phyloP scores from a whole-genome alignment of 1,140 invertebrate genomes.

The Trinorchestia longiramus region DNA sequence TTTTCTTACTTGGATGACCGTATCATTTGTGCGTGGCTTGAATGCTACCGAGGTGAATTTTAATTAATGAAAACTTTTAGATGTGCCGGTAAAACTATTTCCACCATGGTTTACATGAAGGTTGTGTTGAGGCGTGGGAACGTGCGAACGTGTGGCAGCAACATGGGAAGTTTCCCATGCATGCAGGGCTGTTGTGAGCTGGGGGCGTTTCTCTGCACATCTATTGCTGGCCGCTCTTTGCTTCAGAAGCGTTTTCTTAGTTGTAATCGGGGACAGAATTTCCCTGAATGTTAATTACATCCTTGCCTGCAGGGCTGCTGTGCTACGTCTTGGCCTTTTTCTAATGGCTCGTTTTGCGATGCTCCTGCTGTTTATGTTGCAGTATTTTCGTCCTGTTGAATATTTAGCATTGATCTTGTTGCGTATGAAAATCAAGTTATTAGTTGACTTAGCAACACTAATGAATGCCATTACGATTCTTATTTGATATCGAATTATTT shows the following conservation, averaged over 20 bases:
- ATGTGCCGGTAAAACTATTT: not conserved
- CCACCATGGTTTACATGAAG: not conserved
- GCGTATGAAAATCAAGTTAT: not conserved
- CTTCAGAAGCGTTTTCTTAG: not conserved
- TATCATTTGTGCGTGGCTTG: not conserved
- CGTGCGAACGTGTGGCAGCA: not conserved
- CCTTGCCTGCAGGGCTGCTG: not conserved
- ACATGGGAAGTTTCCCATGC: constrained; percentile 37
- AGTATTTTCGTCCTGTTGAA: not conserved
- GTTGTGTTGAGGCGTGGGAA: constrained; percentile 12
- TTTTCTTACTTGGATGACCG: not conserved
- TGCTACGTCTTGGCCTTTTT: not conserved
- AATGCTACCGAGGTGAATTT: not conserved
- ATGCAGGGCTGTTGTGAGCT: not conserved
- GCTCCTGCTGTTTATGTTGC: not conserved
- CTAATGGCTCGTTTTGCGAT: not conserved
- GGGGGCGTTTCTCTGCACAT: not conserved
- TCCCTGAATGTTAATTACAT: not conserved
- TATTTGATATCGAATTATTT: not conserved
- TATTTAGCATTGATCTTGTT: not conserved
- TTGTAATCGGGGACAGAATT: not conserved
- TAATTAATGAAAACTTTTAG: not conserved
- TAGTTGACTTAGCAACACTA: not conserved
- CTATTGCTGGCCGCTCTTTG: not conserved
- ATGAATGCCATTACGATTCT: not conserved